Evolutionary conservation across 2,888 invertebrate genomes (phyloP), one percentile per base, ranked within the genome.

Genomic region (Noctua comes): DNA sequence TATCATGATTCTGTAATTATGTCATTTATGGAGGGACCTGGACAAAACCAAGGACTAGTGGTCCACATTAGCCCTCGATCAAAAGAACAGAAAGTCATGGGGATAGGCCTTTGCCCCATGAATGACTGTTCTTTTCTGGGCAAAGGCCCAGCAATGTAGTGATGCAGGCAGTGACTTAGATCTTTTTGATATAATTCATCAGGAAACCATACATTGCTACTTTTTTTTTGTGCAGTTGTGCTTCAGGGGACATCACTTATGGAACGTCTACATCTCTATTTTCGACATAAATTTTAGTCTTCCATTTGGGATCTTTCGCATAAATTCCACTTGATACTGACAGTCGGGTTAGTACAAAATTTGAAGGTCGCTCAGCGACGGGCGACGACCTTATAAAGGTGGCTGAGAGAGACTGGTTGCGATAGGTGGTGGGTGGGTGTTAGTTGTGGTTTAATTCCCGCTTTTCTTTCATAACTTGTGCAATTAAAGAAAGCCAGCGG

Each of bases 401-500:
- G 57, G 57, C n/a, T 6, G n/a, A 6, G 24, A 54, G 11, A 13
- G 54, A 54, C 24, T 54, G 54, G 54, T 3, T 24, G 24, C 3
- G 54, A 3, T 54, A 51, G 51, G 24, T 51, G 54, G 10, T 10
- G 24, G 54, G 24, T 54, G 24, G 54, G 51, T 10, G 54, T 54
- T 54, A 21, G 24, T 51, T 51, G 21, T 4, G 8, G 24, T 24
- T 57, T 57, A 11, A n/a, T 57, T 57, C 57, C 27, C 75, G 59
- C 72, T 4, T 8, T 64, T 65, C 8, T 8, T 48, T 59, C 18
- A 21, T 46, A 69, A 71, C 76, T 86, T 83, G 31, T 7, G 0
- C 43, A 64, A 11, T 68, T 21, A 70, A 68, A 73, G 62, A 59
- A 76, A 73, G 13, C 48, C 66, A 77, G 31, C 48, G 54, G 66